Conservation (phyloP, 2,888 invertebrate genomes). For the Pheosia gnoma region DNA sequence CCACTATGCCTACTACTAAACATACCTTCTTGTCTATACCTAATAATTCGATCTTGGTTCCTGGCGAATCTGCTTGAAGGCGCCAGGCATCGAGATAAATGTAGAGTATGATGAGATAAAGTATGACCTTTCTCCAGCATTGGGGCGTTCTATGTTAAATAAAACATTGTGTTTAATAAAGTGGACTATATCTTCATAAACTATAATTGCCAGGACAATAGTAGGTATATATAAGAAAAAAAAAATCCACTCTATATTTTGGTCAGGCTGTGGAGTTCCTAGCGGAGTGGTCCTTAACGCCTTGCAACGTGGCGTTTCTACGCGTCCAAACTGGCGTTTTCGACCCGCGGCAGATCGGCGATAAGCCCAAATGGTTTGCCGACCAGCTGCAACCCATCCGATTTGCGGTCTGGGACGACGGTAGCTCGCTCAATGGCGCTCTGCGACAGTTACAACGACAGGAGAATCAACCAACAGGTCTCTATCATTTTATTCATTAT, state of each 20-base stretch:
- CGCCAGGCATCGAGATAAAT: too few relatives aligned
- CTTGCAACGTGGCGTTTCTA: constrained; percentile 98
- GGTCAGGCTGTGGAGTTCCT: constrained; percentile 97
- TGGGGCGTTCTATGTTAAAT: too few relatives aligned
- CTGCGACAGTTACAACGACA: constrained; percentile 88
- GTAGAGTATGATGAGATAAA: too few relatives aligned
- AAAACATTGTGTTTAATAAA: too few relatives aligned
- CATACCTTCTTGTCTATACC: too few relatives aligned
- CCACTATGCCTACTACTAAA: too few relatives aligned
- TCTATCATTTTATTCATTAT: neutral
- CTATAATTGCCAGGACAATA: too few relatives aligned
- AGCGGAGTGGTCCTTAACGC: constrained; percentile 99
- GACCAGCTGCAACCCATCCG: constrained; percentile 93
- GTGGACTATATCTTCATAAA: too few relatives aligned
- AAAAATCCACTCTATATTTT: neutral
- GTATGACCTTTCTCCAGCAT: too few relatives aligned
- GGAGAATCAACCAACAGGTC: constrained; percentile 91
- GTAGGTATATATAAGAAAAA: neutral
- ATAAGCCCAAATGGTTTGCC: constrained; percentile 99
- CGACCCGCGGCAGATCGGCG: constrained; percentile 97
- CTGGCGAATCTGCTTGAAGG: too few relatives aligned
- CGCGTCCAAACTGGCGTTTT: constrained; percentile 98
- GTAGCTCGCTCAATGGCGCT: constrained; percentile 91
- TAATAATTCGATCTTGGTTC: too few relatives aligned
- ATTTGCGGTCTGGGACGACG: constrained; percentile 96